These are phyloP conservation scores for Petromus typicus DNA, from an alignment of 2,113 vertebrate species.

Conservation along the genomic window DNA sequence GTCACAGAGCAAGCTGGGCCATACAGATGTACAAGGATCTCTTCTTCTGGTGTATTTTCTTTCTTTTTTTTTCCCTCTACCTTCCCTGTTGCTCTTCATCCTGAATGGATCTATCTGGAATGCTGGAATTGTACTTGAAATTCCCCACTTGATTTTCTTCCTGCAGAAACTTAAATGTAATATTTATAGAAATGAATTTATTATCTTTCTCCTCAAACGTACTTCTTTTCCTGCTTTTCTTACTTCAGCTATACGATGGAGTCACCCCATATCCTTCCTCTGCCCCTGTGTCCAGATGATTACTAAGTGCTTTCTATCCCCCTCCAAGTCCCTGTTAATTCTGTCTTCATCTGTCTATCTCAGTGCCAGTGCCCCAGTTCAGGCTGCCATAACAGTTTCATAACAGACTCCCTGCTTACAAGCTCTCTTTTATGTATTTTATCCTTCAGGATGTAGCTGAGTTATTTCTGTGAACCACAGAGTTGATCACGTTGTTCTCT, in stretches of 20 bases:
- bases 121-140: constrained; percentile 40
- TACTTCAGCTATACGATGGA: not conserved
- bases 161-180: constrained; percentile 32
- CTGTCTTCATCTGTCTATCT: not conserved
- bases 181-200: constrained; percentile 60
- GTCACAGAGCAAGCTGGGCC: not conserved
- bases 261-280: constrained; percentile 34
- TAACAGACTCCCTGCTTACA: constrained; percentile 48
- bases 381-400: not conserved
- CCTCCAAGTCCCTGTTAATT: not conserved
- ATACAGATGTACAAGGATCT: not conserved
- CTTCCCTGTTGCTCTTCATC: not conserved
- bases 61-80: not conserved
- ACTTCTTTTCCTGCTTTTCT: constrained; percentile 63
- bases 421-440: constrained; percentile 40
- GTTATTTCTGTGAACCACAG: constrained; percentile 57
- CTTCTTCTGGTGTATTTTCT: not conserved
- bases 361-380: not conserved
- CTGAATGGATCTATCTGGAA: not conserved
- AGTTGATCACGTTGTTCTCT: not conserved
- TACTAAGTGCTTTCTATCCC: not conserved
- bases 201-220: constrained; percentile 56
- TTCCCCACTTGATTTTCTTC: constrained; percentile 43
- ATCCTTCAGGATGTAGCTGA: not conserved
- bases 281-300: not conserved